Conservation (phyloP, 2,113 vertebrate species). For the Rhombomys opimus region DNA sequence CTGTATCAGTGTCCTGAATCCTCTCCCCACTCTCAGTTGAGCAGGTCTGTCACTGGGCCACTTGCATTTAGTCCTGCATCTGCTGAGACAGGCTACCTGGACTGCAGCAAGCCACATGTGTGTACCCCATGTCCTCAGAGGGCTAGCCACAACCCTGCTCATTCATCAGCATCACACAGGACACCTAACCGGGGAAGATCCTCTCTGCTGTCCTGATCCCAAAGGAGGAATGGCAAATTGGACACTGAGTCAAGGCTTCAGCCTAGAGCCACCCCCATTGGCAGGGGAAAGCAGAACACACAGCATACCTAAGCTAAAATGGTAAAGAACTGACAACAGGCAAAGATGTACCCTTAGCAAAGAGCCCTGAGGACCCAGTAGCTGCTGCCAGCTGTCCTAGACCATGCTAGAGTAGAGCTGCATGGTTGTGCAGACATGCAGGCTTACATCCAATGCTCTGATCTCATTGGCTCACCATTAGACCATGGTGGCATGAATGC, state of each 20-base stretch:
- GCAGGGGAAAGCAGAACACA: accelerated
- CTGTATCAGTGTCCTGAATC: neutral
- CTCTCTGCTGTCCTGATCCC: accelerated
- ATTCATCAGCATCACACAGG: neutral
- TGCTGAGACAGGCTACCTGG: neutral
- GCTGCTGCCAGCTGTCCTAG: neutral
- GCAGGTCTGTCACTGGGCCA: neutral
- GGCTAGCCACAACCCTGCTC: neutral
- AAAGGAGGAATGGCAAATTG: neutral
- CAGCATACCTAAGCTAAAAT: neutral
- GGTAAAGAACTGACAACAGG: neutral
- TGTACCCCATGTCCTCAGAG: accelerated
- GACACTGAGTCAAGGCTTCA: neutral
- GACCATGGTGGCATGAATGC: neutral
- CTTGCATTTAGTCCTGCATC: neutral
- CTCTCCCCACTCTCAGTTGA: neutral
- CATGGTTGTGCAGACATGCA: accelerated
- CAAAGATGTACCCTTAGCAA: neutral
- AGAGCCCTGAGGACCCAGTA: neutral
- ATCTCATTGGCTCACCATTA: too few species aligned
- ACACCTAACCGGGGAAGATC: accelerated
- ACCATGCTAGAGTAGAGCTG: too few species aligned
- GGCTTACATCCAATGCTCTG: neutral
- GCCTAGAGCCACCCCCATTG: neutral
- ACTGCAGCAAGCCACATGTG: accelerated